Evolutionary conservation across 1,140 invertebrate species (phyloP).

Genomic region (Cecropterus lyciades): DNA sequence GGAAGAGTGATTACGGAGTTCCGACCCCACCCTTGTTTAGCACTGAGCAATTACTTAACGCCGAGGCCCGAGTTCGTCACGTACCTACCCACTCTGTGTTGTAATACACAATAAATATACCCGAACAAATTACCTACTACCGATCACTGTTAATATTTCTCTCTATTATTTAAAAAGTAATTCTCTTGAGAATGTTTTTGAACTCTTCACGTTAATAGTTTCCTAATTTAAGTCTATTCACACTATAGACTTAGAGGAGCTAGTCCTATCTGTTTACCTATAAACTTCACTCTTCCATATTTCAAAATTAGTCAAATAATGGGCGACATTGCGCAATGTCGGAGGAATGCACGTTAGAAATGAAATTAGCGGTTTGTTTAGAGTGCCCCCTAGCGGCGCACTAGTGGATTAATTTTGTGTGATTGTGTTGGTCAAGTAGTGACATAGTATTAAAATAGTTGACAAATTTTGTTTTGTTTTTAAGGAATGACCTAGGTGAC

Average conservation of each 20-base stretch:
- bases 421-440: conserved; percentile 65
- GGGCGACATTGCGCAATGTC: conserved; percentile 54
- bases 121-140: conserved; percentile 36
- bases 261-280: conserved; percentile 58
- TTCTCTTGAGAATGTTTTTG: conserved; percentile 52
- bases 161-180: conserved; percentile 38
- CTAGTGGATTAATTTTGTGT: conserved; percentile 70
- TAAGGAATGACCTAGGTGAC: conserved; percentile 74
- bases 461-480: conserved; percentile 51
- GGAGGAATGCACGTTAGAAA: conserved; percentile 74
- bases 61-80: conserved; percentile 34
- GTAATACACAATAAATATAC: conserved; percentile 36
- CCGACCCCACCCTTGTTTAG: conserved; percentile 44
- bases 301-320: conserved; percentile 66
- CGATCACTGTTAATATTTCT: conserved; percentile 35
- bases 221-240: conserved; percentile 52
- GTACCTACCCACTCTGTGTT: conserved; percentile 38
- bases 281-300: conserved; percentile 82
- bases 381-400: conserved; percentile 57
- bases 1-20: conserved; percentile 75
- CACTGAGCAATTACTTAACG: conserved; percentile 51
- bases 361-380: conserved; percentile 59
- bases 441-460: conserved; percentile 44
- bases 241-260: conserved; percentile 59
- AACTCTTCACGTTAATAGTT: conserved; percentile 38